Percentiles rank a stretch among this genome's conserved stretches.
Evolutionary conservation across 1,140 invertebrate species (phyloP).

Genomic region (Drosophila pseudoananassae): DNA sequence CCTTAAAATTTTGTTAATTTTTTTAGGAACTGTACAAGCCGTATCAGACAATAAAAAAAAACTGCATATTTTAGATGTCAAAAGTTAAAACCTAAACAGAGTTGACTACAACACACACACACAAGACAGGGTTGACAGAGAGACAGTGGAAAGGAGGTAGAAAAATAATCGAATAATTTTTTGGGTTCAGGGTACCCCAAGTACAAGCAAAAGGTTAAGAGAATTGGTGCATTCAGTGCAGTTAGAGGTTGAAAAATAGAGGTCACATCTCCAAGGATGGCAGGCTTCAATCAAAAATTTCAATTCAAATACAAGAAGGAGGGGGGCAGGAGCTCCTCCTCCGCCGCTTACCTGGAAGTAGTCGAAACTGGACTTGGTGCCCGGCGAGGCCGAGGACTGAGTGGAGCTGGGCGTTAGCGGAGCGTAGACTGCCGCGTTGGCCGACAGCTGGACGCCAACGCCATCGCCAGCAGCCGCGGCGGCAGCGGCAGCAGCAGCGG

Average conservation of each 20-base stretch:
- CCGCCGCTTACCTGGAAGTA: slow-evolving; percentile 74
- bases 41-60: not conserved
- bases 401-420: slow-evolving; percentile 82
- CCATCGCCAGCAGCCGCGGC: slow-evolving; percentile 61
- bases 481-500: slow-evolving; percentile 58
- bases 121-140: slow-evolving; percentile 11
- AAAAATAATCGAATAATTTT: slow-evolving; percentile 18
- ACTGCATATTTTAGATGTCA: not conserved
- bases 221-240: slow-evolving; percentile 71
- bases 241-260: slow-evolving; percentile 44
- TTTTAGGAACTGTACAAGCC: not conserved
- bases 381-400: slow-evolving; percentile 80
- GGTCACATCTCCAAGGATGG: slow-evolving; percentile 16
- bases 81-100: not conserved
- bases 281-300: slow-evolving; percentile 5
- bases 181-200: not conserved
- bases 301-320: not conserved
- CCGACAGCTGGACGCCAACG: slow-evolving; percentile 57
- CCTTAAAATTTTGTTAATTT: not conserved
- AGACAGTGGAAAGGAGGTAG: slow-evolving; percentile 23
- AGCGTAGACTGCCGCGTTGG: slow-evolving; percentile 62
- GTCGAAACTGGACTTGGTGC: slow-evolving; percentile 78
- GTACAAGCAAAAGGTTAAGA: slow-evolving; percentile 60
- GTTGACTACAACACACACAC: slow-evolving; percentile 20
- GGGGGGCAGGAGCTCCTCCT: not conserved